phyloP scores from a whole-genome alignment of 1,140 invertebrate species.

The Aricia agestis region DNA sequence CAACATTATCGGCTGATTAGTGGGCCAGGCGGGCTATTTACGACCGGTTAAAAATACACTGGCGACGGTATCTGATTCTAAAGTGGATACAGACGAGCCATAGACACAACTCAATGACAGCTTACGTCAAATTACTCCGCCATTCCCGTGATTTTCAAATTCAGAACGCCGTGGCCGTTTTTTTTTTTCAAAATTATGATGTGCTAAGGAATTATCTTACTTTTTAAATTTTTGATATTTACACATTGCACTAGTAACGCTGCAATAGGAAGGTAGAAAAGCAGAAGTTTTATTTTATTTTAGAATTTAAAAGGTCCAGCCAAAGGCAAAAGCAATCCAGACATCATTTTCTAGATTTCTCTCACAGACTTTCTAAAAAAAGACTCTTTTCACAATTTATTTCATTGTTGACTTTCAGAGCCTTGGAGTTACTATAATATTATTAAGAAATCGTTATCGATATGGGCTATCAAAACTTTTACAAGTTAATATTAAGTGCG shows the following conservation, averaged over 20 bases:
- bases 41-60: constrained; percentile 36
- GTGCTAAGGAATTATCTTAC: too few relatives aligned
- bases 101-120: neutral
- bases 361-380: too few relatives aligned
- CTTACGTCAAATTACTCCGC: neutral
- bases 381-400: neutral
- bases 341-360: too few relatives aligned
- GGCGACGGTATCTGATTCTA: constrained; percentile 30
- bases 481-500: neutral
- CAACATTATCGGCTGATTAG: constrained; percentile 30
- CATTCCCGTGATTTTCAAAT: too few relatives aligned
- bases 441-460: neutral
- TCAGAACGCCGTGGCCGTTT: too few relatives aligned
- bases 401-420: neutral
- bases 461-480: neutral
- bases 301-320: too few relatives aligned
- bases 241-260: too few relatives aligned
- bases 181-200: too few relatives aligned
- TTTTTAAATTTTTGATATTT: too few relatives aligned
- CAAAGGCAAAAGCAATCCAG: too few relatives aligned
- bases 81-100: constrained; percentile 6
- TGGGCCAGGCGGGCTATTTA: constrained; percentile 39
- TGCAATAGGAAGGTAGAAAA: too few relatives aligned
- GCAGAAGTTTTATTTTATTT: too few relatives aligned
- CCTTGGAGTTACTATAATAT: neutral